These are phyloP conservation scores for Danio tinwini DNA, from an alignment of 2,797 vertebrate genomes.

Conservation along the genomic window DNA sequence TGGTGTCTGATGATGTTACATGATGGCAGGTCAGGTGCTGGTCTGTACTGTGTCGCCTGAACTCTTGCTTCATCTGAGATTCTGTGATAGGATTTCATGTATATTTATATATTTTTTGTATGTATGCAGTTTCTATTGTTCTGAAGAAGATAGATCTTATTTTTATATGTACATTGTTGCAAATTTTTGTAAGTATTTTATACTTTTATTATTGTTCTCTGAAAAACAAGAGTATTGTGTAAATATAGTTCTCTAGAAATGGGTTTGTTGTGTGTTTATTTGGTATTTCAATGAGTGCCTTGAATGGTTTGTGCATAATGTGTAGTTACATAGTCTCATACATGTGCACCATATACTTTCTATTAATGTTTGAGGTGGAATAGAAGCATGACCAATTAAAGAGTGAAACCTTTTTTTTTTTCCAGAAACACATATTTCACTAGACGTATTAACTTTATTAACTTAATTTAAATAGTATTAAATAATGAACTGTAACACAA, in stretches of 20 bases:
- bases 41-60: slow-evolving; percentile 20
- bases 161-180: slow-evolving; percentile 84
- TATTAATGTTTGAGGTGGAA: too few relatives aligned
- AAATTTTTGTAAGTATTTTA: slow-evolving; percentile 85
- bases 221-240: slow-evolving; percentile 85
- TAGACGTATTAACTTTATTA: too few relatives aligned
- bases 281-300: slow-evolving; percentile 31
- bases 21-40: slow-evolving; percentile 1
- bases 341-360: too few relatives aligned
- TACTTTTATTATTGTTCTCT: slow-evolving; percentile 85
- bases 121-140: slow-evolving; percentile 79
- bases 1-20: slow-evolving; percentile 27
- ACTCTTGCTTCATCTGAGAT: slow-evolving; percentile 28
- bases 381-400: too few relatives aligned
- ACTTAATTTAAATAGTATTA: too few relatives aligned
- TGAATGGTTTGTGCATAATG: background rate
- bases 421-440: too few relatives aligned
- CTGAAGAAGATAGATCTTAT: slow-evolving; percentile 82
- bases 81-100: slow-evolving; percentile 68
- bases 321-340: too few relatives aligned
- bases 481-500: too few relatives aligned
- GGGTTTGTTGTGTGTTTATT: slow-evolving; percentile 17
- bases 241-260: slow-evolving; percentile 86
- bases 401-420: too few relatives aligned
- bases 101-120: slow-evolving; percentile 81